Percentiles rank a stretch among this genome's conserved stretches.
These are phyloP conservation scores for Melozone crissalis DNA, from an alignment of 2,113 vertebrate species.

Conservation along the genomic window DNA sequence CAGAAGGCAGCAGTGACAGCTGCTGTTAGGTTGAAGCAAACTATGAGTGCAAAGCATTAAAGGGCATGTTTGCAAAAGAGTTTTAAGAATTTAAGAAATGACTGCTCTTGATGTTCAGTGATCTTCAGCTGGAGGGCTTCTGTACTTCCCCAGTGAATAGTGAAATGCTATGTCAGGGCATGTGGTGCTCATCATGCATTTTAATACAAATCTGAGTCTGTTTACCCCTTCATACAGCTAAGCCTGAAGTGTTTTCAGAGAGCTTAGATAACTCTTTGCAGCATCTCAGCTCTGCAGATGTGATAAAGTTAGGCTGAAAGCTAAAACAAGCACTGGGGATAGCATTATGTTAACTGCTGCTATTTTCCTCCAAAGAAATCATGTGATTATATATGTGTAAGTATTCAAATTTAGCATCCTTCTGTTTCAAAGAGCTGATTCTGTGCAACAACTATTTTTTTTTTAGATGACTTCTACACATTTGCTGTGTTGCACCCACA, in stretches of 20 bases:
- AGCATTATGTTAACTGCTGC: constrained; percentile 27
- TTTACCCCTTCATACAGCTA: background rate
- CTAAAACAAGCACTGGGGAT: background rate
- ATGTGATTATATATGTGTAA: background rate
- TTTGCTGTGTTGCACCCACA: constrained; percentile 83
- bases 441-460: constrained; percentile 6
- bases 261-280: background rate
- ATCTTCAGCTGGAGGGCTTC: background rate
- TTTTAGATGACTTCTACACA: constrained; percentile 85
- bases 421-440: constrained; percentile 41
- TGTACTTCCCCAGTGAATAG: background rate
- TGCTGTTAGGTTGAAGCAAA: background rate
- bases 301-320: background rate
- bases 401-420: constrained; percentile 35
- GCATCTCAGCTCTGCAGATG: background rate
- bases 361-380: constrained; percentile 25
- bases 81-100: background rate
- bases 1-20: background rate
- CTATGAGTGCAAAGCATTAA: background rate
- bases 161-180: background rate
- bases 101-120: background rate
- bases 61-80: background rate
- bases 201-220: background rate
- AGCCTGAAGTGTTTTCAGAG: background rate
- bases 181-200: background rate